phyloP scores from a whole-genome alignment of 2,888 invertebrate species.

The Thalpophila matura region DNA sequence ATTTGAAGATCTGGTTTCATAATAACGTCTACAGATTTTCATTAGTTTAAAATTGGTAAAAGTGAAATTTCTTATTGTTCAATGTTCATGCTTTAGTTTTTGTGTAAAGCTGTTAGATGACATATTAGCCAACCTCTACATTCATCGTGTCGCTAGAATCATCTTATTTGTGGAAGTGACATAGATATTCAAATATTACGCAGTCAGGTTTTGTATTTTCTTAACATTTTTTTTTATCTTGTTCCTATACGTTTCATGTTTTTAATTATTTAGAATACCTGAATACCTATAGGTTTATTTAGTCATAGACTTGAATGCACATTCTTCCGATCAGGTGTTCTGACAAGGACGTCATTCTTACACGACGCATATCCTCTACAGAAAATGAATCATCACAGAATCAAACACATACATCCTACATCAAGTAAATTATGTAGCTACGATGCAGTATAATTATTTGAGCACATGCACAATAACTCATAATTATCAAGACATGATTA shows the following conservation, averaged over 20 bases:
- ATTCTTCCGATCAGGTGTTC: constrained; percentile 34
- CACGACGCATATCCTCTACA: constrained; percentile 32
- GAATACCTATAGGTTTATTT: too few species aligned
- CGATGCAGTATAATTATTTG: constrained; percentile 39
- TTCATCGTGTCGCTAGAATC: too few species aligned
- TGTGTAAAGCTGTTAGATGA: background rate
- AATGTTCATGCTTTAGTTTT: constrained; percentile 1
- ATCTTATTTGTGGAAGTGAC: too few species aligned
- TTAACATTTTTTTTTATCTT: background rate
- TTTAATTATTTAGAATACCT: constrained; percentile 11
- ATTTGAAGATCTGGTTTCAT: constrained; percentile 7
- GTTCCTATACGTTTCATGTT: background rate
- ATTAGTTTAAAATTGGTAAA: constrained; percentile 3
- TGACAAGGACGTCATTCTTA: constrained; percentile 38
- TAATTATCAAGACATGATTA: constrained; percentile 62
- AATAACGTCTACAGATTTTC: background rate
- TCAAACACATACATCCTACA: constrained; percentile 4
- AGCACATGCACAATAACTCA: constrained; percentile 50
- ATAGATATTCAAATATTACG: too few species aligned
- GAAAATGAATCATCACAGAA: constrained; percentile 40
- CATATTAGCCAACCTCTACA: too few species aligned
- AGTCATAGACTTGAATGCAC: constrained; percentile 27
- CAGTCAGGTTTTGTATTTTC: too few species aligned
- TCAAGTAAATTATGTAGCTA: constrained; percentile 25
- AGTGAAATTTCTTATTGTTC: constrained; percentile 7